Evolutionary conservation across 1,140 invertebrate species (phyloP).

Genomic region (Leucophenga varia): DNA sequence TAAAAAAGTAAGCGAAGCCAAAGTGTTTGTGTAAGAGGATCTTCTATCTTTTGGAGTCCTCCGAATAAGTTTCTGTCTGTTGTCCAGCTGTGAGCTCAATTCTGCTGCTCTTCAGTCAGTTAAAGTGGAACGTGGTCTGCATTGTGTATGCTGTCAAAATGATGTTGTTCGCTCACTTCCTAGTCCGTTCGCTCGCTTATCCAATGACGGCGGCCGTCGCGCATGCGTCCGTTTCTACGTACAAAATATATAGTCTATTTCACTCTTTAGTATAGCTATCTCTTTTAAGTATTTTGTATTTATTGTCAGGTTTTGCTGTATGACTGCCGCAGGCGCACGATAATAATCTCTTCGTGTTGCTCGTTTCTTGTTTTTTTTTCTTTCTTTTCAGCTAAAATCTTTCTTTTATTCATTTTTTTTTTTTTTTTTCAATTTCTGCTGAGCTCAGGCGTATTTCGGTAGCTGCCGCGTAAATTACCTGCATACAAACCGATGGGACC

Average conservation of each 20-base stretch:
- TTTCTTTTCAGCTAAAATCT: no score
- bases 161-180: no score
- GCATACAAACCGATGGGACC: conserved; percentile 33
- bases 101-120: conserved; percentile 23
- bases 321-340: conserved; percentile 51
- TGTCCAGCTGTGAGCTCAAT: no score
- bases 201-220: conserved; percentile 25
- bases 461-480: conserved; percentile 56
- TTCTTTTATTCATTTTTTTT: neutral
- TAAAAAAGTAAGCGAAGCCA: conserved; percentile 12
- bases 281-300: no score
- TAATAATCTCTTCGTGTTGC: conserved; percentile 40
- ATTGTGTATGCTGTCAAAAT: conserved; percentile 52
- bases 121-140: conserved; percentile 51
- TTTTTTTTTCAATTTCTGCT: neutral
- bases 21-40: conserved; percentile 51
- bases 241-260: no score
- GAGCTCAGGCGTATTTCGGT: conserved; percentile 50
- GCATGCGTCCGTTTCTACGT: no score
- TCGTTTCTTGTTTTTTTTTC: conserved; percentile 19
- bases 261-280: no score
- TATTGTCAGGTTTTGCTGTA: conserved; percentile 12
- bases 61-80: conserved; percentile 3
- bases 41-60: conserved; percentile 30
- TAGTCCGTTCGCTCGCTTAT: conserved; percentile 13